Evolutionary conservation across 2,888 invertebrate species (phyloP).

Genomic region (Plusia festucae): DNA sequence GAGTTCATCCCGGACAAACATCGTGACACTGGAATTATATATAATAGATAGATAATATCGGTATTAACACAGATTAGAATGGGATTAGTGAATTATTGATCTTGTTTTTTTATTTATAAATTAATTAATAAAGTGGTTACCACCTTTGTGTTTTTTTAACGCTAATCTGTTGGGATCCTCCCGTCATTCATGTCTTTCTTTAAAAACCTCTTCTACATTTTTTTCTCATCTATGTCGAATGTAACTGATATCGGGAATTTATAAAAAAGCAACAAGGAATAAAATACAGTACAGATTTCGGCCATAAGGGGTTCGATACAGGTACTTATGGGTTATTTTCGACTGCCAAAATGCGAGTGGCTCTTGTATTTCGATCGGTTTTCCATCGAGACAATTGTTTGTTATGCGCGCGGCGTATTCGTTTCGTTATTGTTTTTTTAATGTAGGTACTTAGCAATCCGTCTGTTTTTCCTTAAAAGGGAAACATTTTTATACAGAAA

Average conservation of each 20-base stretch:
- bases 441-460: neutral
- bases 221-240: neutral
- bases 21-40: too few species aligned
- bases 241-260: neutral
- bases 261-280: neutral
- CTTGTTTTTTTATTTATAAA: too few species aligned
- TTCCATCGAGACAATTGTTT: conserved; percentile 9
- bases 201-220: too few species aligned
- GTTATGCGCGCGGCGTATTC: neutral
- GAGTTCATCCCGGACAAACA: too few species aligned
- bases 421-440: neutral
- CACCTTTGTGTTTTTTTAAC: too few species aligned
- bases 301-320: neutral
- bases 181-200: too few species aligned
- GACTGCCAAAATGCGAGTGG: conserved; percentile 11
- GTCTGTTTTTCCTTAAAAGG: neutral
- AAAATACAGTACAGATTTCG: conserved; percentile 6
- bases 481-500: neutral
- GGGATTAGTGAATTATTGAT: too few species aligned
- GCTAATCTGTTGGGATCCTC: too few species aligned
- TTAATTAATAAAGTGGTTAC: too few species aligned
- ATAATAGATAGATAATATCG: too few species aligned
- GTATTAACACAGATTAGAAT: too few species aligned
- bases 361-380: conserved; percentile 18
- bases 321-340: conserved; percentile 14